Evolutionary conservation across 2,797 vertebrate species (phyloP), one percentile per base, ranked within the genome.

Genomic region (Taeniopygia guttata): DNA sequence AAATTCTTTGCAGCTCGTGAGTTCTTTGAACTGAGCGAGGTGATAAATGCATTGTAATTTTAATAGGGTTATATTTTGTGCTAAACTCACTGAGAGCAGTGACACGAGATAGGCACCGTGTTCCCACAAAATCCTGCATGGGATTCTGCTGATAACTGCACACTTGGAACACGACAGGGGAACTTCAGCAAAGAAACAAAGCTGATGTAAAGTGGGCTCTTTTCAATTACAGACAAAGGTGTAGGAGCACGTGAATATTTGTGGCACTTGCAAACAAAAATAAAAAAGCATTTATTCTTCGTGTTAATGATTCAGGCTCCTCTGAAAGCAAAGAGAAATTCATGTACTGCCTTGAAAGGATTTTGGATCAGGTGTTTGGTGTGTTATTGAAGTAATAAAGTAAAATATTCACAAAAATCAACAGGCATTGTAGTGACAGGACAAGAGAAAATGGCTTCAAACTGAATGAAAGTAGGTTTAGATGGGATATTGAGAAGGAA

Each of bases 11-110:
- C 95, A 92, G 95, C 95, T 84, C 75, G 51, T 86, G 90, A 89
- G 96, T 90, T 96, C 96, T 87, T 93, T 95, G 90, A 96, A 95
- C 78, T 22, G 92, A 97, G 95, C 26, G 55, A 70, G 92, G 87
- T 97, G 97, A 97, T 97, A 97, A 97, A 97, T 66, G 90, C 87
- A 82, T 87, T 96, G 90, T 95, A 64, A 96, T 95, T 97, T 97
- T 96, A 97, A 97, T 96, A 30, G 94, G 94, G 95, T 95, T 97
- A 40, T 96, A 96, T 96, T 97, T 96, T 95, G 90, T 93, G 70
- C 70, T 92, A 92, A 96, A 88, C 69, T 92, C 81, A 76, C 74
- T 10, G 20, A 84, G 87, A 94, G 78, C 77, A 30, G 56, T 63
- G 95, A 73, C 90, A 87, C 45, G 15, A 94, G 89, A 91, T 36